phyloP scores from a whole-genome alignment of 2,797 vertebrate genomes.

The Smutsia temminckii region DNA sequence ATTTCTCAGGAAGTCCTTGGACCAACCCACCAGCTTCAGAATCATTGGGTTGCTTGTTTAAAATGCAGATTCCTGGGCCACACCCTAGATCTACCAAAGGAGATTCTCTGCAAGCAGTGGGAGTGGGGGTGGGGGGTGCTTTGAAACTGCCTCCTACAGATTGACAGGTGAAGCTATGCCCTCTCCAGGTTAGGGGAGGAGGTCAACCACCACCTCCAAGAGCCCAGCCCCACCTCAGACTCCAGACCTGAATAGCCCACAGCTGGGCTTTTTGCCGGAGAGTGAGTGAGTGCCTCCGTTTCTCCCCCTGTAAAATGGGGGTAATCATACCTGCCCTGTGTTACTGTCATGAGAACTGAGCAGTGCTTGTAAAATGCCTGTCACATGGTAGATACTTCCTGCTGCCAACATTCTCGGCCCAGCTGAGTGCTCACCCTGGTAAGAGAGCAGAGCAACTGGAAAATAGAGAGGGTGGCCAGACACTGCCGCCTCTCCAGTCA shows the following conservation, averaged over 20 bases:
- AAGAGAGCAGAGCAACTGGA: background rate
- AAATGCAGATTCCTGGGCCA: background rate
- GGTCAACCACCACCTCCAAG: background rate
- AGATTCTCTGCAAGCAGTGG: background rate
- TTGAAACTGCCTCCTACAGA: background rate
- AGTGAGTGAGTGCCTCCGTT: background rate
- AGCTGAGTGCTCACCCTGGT: background rate
- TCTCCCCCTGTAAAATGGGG: background rate
- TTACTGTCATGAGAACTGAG: background rate
- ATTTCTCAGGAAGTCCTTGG: background rate
- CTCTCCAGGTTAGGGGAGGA: background rate
- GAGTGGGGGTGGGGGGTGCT: background rate
- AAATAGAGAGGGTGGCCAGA: background rate
- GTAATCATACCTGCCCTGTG: background rate
- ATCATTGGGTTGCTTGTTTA: background rate
- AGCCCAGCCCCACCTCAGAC: background rate
- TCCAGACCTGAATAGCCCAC: background rate
- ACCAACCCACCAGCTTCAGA: background rate
- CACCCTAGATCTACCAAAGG: background rate
- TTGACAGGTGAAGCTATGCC: background rate
- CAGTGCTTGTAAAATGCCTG: background rate
- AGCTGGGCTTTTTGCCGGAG: background rate
- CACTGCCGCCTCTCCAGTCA: background rate
- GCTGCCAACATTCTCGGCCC: background rate
- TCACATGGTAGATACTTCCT: background rate